phyloP scores from a whole-genome alignment of 2,888 invertebrate species.

The Cotesia congregata region DNA sequence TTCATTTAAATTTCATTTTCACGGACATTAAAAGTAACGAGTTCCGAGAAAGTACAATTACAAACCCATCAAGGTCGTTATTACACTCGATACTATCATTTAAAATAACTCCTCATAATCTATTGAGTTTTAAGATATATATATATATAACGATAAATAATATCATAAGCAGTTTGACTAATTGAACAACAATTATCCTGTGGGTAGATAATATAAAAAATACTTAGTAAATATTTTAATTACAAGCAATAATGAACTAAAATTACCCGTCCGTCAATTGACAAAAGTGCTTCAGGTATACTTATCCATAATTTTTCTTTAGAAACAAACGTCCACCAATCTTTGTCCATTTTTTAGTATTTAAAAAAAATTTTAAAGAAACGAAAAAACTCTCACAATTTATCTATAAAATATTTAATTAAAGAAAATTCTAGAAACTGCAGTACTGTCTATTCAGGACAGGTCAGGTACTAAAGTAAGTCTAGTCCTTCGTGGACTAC shows the following conservation, averaged over 20 bases:
- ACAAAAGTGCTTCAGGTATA: constrained; percentile 75
- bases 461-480: neutral
- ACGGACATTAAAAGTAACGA: constrained; percentile 13
- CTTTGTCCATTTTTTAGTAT: constrained; percentile 59
- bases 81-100: no score
- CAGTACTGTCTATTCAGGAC: neutral
- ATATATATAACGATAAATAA: no score
- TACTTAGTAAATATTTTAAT: neutral
- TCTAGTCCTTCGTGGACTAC: neutral
- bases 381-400: neutral
- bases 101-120: no score
- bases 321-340: constrained; percentile 66
- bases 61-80: neutral
- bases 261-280: constrained; percentile 76
- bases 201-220: neutral
- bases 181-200: no score
- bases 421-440: no score
- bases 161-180: neutral
- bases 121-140: no score
- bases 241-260: neutral
- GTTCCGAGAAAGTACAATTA: constrained; percentile 21
- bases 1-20: neutral
- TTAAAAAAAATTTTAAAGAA: no score
- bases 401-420: no score
- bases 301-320: constrained; percentile 54